Evolutionary conservation across 2,888 invertebrate species (phyloP).

Genomic region (Patella ulyssiponensis): DNA sequence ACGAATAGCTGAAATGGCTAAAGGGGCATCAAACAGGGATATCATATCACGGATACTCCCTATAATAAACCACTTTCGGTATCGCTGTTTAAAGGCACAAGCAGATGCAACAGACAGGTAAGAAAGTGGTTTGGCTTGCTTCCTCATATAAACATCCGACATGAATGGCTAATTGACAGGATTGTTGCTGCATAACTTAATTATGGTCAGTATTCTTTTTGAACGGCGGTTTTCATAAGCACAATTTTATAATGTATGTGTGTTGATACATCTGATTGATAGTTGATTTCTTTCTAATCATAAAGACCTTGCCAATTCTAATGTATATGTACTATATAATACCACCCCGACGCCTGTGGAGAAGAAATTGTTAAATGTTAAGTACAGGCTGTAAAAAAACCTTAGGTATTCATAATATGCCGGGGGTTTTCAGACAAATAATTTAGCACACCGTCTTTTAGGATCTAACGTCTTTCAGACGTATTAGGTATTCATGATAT

Average conservation of each 20-base stretch:
- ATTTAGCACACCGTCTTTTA: no score
- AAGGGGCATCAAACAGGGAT: background rate
- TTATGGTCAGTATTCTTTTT: no score
- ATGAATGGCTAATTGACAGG: background rate
- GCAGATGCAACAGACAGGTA: background rate
- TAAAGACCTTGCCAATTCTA: background rate
- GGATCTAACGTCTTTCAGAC: no score
- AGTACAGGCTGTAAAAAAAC: no score
- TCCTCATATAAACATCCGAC: background rate
- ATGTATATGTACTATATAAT: no score
- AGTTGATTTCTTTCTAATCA: background rate
- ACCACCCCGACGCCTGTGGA: no score
- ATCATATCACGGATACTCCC: background rate
- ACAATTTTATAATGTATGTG: background rate
- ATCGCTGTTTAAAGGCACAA: background rate
- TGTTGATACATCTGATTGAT: background rate
- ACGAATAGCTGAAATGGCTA: background rate
- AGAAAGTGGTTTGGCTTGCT: slow-evolving; percentile 9
- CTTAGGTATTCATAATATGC: no score
- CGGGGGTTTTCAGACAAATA: no score
- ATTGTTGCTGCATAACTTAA: no score
- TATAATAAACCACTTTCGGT: background rate
- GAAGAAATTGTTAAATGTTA: no score
- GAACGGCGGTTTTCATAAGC: background rate
- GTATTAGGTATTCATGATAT: no score